Evolutionary conservation across 2,797 vertebrate genomes (phyloP).

Genomic region (Chiroxiphia lanceolata): DNA sequence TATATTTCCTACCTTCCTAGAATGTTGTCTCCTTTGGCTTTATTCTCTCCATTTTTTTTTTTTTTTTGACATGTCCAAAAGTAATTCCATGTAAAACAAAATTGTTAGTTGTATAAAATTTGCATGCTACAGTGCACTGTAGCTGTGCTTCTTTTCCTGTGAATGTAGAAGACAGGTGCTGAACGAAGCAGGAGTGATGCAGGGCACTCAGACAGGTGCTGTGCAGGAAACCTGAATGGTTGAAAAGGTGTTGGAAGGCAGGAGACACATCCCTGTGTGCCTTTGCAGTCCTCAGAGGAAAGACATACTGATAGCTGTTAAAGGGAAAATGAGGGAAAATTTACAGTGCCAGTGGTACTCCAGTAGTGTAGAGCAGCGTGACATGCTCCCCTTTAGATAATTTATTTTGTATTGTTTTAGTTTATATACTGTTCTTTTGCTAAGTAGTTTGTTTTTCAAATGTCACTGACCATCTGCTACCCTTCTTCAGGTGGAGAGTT

Average conservation of each 20-base stretch:
- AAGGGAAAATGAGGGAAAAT: background rate
- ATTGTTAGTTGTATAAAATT: background rate
- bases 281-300: background rate
- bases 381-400: background rate
- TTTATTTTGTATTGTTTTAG: background rate
- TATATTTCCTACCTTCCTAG: background rate
- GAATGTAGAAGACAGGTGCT: background rate
- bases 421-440: background rate
- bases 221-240: background rate
- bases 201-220: background rate
- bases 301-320: background rate
- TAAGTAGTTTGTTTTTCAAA: background rate
- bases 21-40: background rate
- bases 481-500: background rate
- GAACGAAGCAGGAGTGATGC: background rate
- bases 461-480: background rate
- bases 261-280: background rate
- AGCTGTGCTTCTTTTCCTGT: background rate
- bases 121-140: background rate
- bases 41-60: background rate
- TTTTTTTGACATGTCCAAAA: background rate
- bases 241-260: background rate
- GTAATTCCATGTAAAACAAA: background rate
- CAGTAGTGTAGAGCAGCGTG: background rate
- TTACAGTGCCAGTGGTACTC: background rate